Evolutionary conservation across 2,888 invertebrate genomes (phyloP).

Genomic region (Amblyjoppa proteus): DNA sequence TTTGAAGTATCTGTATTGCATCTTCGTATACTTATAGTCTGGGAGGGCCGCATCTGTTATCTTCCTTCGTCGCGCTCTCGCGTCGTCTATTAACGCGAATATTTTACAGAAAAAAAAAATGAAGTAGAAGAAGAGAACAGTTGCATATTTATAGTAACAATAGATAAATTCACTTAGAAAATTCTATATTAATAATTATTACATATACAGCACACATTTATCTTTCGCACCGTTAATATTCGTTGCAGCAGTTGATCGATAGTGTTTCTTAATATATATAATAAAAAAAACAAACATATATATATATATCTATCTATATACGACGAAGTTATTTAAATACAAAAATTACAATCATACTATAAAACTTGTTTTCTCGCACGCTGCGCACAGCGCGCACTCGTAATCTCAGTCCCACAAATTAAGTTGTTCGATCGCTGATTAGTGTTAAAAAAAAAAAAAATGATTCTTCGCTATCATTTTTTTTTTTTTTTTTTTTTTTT

Average conservation of each 20-base stretch:
- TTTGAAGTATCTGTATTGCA: constrained; percentile 63
- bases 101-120: constrained; percentile 52
- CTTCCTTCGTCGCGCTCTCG: not conserved
- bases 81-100: constrained; percentile 33
- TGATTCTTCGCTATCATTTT: constrained; percentile 27
- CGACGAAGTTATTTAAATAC: constrained; percentile 77
- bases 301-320: constrained; percentile 45
- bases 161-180: constrained; percentile 79
- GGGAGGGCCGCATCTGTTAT: constrained; percentile 12
- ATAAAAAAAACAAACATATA: constrained; percentile 46
- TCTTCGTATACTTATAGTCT: constrained; percentile 43
- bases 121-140: constrained; percentile 71
- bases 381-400: constrained; percentile 66
- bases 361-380: constrained; percentile 54
- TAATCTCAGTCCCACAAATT: constrained; percentile 60
- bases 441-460: constrained; percentile 45
- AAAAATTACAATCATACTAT: constrained; percentile 77
- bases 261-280: constrained; percentile 30
- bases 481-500: constrained; percentile 1
- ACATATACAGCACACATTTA: constrained; percentile 78
- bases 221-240: constrained; percentile 77
- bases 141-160: constrained; percentile 82
- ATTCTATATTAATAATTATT: constrained; percentile 63
- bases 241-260: constrained; percentile 55
- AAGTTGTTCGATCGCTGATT: constrained; percentile 53